Percentiles rank a stretch among this genome's conserved stretches.
These are phyloP conservation scores for Sebastes fasciatus DNA, from an alignment of 2,113 vertebrate genomes.

Conservation along the genomic window DNA sequence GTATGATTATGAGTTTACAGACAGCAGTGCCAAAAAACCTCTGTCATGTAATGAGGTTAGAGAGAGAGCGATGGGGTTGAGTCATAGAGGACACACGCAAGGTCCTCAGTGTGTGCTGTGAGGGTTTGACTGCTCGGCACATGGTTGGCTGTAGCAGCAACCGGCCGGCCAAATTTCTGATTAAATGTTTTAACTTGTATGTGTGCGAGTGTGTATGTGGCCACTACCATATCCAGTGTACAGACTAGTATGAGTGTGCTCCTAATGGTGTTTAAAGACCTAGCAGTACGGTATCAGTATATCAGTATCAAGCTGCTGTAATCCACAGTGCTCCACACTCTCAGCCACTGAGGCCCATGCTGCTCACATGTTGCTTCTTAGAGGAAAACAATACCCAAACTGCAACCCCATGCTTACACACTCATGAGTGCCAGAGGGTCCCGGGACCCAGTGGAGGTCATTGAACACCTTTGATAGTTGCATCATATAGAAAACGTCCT, in stretches of 20 bases:
- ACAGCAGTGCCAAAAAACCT: conserved; percentile 32
- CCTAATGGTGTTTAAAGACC: conserved; percentile 30
- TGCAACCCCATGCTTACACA: not conserved
- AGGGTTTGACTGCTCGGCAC: conserved; percentile 26
- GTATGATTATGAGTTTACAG: conserved; percentile 49
- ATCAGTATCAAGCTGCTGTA: conserved; percentile 19
- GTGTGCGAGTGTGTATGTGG: conserved; percentile 1
- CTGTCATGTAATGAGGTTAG: conserved; percentile 51
- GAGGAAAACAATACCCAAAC: not conserved
- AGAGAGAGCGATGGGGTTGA: conserved; percentile 25
- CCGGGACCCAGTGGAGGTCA: conserved; percentile 35
- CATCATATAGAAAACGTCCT: conserved; percentile 50
- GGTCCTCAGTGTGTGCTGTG: conserved; percentile 15
- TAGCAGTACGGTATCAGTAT: conserved; percentile 6
- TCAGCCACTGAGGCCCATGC: not conserved
- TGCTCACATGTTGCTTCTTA: conserved; percentile 32
- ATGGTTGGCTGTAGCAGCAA: conserved; percentile 23
- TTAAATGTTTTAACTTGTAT: conserved; percentile 59
- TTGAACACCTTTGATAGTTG: conserved; percentile 57
- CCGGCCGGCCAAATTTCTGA: conserved; percentile 33
- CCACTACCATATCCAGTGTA: not conserved
- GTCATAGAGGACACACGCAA: conserved; percentile 32
- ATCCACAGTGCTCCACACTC: not conserved
- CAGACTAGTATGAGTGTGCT: not conserved
- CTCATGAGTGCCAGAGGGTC: conserved; percentile 18